Conservation (phyloP, 2,888 invertebrate genomes). For the Conops quadrifasciatus region DNA sequence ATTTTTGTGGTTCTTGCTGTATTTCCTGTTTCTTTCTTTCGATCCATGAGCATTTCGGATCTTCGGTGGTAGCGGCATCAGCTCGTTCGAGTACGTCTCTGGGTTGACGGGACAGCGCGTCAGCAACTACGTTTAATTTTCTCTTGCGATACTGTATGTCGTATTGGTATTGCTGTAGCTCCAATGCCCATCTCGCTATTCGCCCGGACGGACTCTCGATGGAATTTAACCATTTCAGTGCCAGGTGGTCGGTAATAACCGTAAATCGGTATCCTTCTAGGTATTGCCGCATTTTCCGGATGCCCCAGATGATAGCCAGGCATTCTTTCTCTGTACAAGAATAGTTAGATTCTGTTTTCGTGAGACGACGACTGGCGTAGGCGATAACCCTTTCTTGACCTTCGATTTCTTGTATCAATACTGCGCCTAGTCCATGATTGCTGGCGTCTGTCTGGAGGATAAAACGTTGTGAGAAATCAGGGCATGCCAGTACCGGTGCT, state of each 20-base stretch:
- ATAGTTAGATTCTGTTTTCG: conserved; percentile 30
- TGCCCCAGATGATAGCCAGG: conserved; percentile 27
- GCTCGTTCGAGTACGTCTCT: not conserved
- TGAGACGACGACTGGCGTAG: conserved; percentile 28
- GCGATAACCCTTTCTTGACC: conserved; percentile 27
- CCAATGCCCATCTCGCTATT: conserved; percentile 11
- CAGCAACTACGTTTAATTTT: conserved; percentile 19
- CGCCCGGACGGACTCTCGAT: conserved; percentile 8
- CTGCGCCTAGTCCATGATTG: conserved; percentile 14
- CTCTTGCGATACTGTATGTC: conserved; percentile 18
- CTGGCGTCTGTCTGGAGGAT: conserved; percentile 22
- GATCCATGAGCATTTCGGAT: not conserved
- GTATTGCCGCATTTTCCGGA: conserved; percentile 37
- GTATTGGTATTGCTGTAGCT: conserved; percentile 23
- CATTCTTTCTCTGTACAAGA: conserved; percentile 36
- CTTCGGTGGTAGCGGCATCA: not conserved
- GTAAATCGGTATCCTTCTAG: conserved; percentile 32
- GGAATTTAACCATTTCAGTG: conserved; percentile 31
- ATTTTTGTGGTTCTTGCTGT: not conserved
- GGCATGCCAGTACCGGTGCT: not conserved
- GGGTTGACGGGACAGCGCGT: conserved; percentile 18
- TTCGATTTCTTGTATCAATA: conserved; percentile 20
- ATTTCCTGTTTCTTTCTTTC: not conserved
- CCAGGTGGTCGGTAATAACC: conserved; percentile 36
- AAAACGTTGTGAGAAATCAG: not conserved